Conservation (phyloP, 2,888 invertebrate species). For the Resseliella maxima region DNA sequence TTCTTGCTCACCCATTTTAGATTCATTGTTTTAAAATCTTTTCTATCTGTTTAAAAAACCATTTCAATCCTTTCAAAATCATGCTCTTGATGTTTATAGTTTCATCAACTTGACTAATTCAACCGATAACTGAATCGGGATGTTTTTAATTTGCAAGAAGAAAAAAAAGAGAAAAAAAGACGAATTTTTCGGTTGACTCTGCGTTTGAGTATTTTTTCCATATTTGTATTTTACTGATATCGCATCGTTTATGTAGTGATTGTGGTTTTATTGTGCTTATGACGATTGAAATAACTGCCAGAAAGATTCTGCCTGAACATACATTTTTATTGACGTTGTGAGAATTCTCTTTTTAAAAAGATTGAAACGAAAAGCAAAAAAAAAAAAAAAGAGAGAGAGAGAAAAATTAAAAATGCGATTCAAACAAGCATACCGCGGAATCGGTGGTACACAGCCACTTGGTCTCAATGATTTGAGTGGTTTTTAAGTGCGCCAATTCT, state of each 20-base stretch:
- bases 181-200: too few relatives aligned
- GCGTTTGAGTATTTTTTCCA: not conserved
- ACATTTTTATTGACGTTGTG: constrained; percentile 31
- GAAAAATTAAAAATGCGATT: not conserved
- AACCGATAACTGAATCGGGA: too few relatives aligned
- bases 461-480: constrained; percentile 45
- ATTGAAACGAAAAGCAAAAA: not conserved
- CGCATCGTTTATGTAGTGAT: not conserved
- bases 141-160: too few relatives aligned
- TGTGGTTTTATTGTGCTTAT: constrained; percentile 20
- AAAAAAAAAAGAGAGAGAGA: not conserved
- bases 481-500: constrained; percentile 23
- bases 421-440: constrained; percentile 27
- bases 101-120: too few relatives aligned
- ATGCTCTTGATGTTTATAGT: not conserved
- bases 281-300: constrained; percentile 25
- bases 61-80: not conserved
- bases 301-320: not conserved
- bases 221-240: not conserved
- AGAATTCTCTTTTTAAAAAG: not conserved
- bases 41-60: too few relatives aligned
- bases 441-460: constrained; percentile 35
- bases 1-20: too few relatives aligned
- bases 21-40: too few relatives aligned
- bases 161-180: too few relatives aligned